Evolutionary conservation across 1,140 invertebrate genomes (phyloP), one percentile per base, ranked within the genome.

Genomic region (Diploscapter pachys): DNA sequence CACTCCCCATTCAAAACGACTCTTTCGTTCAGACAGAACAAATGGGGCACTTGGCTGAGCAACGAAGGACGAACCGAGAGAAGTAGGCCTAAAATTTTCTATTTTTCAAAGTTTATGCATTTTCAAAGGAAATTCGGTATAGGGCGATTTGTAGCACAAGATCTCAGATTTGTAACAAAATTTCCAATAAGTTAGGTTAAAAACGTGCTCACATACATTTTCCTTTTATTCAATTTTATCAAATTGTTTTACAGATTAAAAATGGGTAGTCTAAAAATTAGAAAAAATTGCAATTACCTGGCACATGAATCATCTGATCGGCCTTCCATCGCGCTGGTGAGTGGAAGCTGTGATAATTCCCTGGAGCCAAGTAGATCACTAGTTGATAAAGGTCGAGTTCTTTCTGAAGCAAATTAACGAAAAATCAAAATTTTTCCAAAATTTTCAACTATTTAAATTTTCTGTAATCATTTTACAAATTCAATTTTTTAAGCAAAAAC

Each of bases 301-400:
- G 90, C 87, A 97, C 96, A 88, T 98, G 95, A 81, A 93, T 89
- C 65, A 96, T 87, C 80, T 92, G 92, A 5, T 88, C 88, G 5
- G 96, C 91, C 51, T 88, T 90, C 95, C 96, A 99, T 75, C 96
- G 90, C 5, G 92, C 90, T 0, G 96, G 93, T 3, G 96, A 97
- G 87, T 99, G 96, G 86, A 99, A 99, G 69, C 95, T 89, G 85
- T 99, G 97, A 88, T 99, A 99, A 86, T 99, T 95, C 6, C 96
- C 96, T 0, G 97, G 97, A 2, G 96, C 95, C 75, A 99, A 87
- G 86, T 99, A 99, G 79, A 99, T 92, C 5, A 96, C 92, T 85
- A 94, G 92, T 83, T 98, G 94, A 86, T 94, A 97, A 3, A 99
- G 87, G 71, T 90, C 89, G 85, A 92, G 94, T 4, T 90, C 88